Conservation (phyloP, 23 tunicate species). For the Oikopleura vanhoeffeni region DNA sequence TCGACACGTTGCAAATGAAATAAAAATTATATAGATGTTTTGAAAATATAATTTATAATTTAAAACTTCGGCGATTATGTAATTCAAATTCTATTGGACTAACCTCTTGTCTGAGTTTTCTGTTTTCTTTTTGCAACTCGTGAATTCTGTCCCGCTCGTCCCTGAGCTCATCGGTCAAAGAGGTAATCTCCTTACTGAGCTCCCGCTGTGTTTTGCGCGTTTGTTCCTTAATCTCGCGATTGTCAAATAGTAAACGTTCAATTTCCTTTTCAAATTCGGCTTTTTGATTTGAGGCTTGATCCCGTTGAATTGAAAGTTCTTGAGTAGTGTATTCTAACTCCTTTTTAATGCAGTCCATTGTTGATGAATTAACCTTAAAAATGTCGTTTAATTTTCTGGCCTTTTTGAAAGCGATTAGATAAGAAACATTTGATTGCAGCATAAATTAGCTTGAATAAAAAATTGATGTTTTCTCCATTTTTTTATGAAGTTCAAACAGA, state of each 20-base stretch:
- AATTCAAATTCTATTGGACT: too few species aligned
- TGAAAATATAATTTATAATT: too few species aligned
- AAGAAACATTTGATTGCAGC: too few species aligned
- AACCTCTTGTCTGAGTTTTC: conserved; percentile 10
- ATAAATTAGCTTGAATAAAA: too few species aligned
- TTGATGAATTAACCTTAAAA: conserved; percentile 8
- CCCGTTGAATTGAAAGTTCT: not conserved
- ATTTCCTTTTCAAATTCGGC: conserved; percentile 13
- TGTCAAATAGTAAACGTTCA: not conserved
- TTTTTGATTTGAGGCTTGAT: not conserved
- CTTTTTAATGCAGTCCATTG: conserved; percentile 2
- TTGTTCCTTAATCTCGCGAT: not conserved
- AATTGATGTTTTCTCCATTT: too few species aligned
- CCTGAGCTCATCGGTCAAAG: conserved; percentile 13
- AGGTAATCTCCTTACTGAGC: not conserved
- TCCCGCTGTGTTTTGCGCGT: conserved; percentile 14
- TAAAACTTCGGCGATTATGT: too few species aligned
- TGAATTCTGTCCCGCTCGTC: conserved; percentile 15
- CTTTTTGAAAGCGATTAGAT: too few species aligned
- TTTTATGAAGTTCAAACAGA: too few species aligned
- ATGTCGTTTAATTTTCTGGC: too few species aligned
- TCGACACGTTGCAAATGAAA: too few species aligned
- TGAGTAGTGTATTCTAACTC: conserved; percentile 6
- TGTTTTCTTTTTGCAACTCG: conserved; percentile 14
- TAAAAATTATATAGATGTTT: too few species aligned